Evolutionary conservation across 2,113 vertebrate genomes (phyloP).

Genomic region (Campylorhamphus procurvoides): DNA sequence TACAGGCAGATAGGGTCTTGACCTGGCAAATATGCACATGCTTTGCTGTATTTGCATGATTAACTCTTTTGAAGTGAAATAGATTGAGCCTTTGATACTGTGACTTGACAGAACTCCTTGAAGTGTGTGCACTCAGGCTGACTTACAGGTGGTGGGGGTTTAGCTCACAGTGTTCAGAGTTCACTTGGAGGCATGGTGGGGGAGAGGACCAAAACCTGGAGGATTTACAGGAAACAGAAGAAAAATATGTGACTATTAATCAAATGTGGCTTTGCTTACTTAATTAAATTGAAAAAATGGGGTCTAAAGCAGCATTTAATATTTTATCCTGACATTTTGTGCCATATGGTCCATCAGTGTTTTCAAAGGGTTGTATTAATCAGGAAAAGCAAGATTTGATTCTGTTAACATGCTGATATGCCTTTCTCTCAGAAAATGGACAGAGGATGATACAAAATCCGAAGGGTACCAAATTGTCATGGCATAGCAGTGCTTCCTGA

Average conservation of each 20-base stretch:
- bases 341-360: background rate
- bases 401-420: background rate
- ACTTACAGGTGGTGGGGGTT: conserved; percentile 23
- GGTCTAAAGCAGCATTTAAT: background rate
- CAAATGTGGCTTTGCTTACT: background rate
- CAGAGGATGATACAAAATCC: background rate
- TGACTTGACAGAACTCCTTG: conserved; percentile 49
- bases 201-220: background rate
- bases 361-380: background rate
- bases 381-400: background rate
- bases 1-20: conserved; percentile 40
- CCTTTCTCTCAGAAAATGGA: background rate
- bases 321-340: background rate
- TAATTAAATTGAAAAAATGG: background rate
- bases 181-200: background rate
- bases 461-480: background rate
- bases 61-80: conserved; percentile 56
- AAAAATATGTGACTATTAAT: background rate
- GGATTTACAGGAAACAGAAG: background rate
- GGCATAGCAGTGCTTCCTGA: background rate
- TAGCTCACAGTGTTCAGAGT: background rate
- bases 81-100: conserved; percentile 46
- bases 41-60: conserved; percentile 42
- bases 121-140: background rate
- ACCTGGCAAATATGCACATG: conserved; percentile 42